Evolutionary conservation across 2,797 vertebrate species (phyloP), one percentile per base, ranked within the genome.

Genomic region (Jordanella pulchra): DNA sequence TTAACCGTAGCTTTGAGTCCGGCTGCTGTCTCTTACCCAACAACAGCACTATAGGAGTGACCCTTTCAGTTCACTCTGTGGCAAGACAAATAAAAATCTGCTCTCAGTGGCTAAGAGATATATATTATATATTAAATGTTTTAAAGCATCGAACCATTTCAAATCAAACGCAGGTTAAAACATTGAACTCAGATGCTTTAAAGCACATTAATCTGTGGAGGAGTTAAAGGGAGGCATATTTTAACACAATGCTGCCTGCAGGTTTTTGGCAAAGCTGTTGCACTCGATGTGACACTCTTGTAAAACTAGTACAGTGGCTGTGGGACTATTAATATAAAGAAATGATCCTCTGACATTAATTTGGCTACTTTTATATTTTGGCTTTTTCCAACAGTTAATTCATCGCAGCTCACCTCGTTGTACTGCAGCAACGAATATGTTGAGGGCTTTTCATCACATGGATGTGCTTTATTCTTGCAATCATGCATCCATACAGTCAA

Each of bases 261-360:
- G 73, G 80, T 83, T 70, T n/a, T 78, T 86, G 74, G 75, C 75
- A 75, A 79, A 70, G 65, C 73, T 78, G 65, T 65, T 75, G 73
- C 72, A 87, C 85, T 89, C 82, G 84, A 69, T 14, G 69, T 87
- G 81, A 90, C 86, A 86, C 89, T 77, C 79, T 67, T 27, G 27
- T 75, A 86, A 90, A 87, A 78, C 28, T 88, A 87, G 87, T 74
- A 84, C 83, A 88, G 80, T 75, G 89, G 83, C 80, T 1, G 18
- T 84, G 84, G 87, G 86, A 87, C 69, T 83, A 69, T 74, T 79
- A 77, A 77, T 86, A 75, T 78, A 66, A 89, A 87, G 76, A 79
- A 76, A 85, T 85, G 75, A 71, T 78, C 81, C 76, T 72, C 79
- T 77, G 77, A 76, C 81, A 75, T 84, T 72, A 75, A 50, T 78